Base-by-base conservation (phyloP, 2,113 vertebrate species). In the Platichthys flesus region DNA sequence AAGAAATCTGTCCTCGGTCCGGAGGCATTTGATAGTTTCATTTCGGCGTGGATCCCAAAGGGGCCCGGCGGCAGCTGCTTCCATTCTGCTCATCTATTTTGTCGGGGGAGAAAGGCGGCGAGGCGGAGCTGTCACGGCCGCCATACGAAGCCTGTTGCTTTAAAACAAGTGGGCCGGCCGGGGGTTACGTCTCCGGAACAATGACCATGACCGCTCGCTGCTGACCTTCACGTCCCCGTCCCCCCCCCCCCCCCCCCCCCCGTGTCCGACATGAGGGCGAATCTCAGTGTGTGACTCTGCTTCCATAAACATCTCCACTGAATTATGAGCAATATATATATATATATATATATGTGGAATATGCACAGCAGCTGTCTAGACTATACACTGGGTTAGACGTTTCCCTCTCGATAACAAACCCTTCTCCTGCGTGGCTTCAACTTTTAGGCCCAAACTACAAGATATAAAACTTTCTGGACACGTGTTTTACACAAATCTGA, bases 21-120 rank as follows among this genome's bases (percentile, higher is more conserved):
- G 58, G 81, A 89, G 89, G 90, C 90, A 91, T 92, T 84, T 85
- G 87, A 91, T 89, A 85, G 89, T 88, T 90, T 92, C 88, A 91
- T 89, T 89, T 88, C 69, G 81, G 85, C 84, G 64, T 26, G 67
- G 85, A 71, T 92, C 91, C 88, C 90, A 89, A 67, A 89, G 89
- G 87, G 88, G 78, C 82, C 87, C 31, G 56, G 35, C 67, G 35
- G 90, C 92, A 92, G 91, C 92, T 93, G 92, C 89, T 89, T 74
- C 87, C 86, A 85, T 89, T 90, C 91, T 83, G 80, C 64, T 85
- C 59, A 3, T 88, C 89, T 90, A 80, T 91, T 88, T 86, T 74
- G 67, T 15, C 14, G 76, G 84, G 87, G 66, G 37, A 78, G 83
- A 88, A 76, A 82, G 66, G 82, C 69, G 78, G 76, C 56, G 67